phyloP scores from a whole-genome alignment of 2,888 invertebrate genomes.

The Achlya flavicornis region DNA sequence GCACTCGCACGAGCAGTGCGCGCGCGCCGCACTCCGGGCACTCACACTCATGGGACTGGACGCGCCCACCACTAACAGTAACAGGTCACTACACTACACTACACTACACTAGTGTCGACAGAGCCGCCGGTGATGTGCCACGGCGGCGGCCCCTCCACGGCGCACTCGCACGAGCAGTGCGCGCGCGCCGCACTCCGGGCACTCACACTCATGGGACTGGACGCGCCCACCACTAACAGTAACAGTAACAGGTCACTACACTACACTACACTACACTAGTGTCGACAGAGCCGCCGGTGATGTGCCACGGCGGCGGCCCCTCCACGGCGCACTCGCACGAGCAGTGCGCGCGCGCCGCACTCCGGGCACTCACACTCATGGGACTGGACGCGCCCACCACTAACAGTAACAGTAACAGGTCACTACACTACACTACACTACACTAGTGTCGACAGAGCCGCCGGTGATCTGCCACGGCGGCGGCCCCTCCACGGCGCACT shows the following conservation, averaged over 20 bases:
- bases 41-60: conserved; percentile 93
- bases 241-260: conserved; percentile 81
- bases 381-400: conserved; percentile 87
- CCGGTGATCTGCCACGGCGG: conserved; percentile 98
- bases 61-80: conserved; percentile 60
- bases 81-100: no score
- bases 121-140: conserved; percentile 97
- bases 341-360: conserved; percentile 80
- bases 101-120: no score
- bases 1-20: conserved; percentile 74
- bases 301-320: conserved; percentile 97
- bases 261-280: no score
- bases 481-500: conserved; percentile 92
- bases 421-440: no score
- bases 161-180: conserved; percentile 80
- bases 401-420: conserved; percentile 77
- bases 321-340: conserved; percentile 87
- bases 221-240: conserved; percentile 71
- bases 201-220: conserved; percentile 92
- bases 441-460: conserved; percentile 95
- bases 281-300: conserved; percentile 95
- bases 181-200: conserved; percentile 87
- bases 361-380: conserved; percentile 92
- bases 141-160: conserved; percentile 95
- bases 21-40: conserved; percentile 87